Base-by-base conservation (phyloP, 2,113 vertebrate species). In the Coturnix japonica region DNA sequence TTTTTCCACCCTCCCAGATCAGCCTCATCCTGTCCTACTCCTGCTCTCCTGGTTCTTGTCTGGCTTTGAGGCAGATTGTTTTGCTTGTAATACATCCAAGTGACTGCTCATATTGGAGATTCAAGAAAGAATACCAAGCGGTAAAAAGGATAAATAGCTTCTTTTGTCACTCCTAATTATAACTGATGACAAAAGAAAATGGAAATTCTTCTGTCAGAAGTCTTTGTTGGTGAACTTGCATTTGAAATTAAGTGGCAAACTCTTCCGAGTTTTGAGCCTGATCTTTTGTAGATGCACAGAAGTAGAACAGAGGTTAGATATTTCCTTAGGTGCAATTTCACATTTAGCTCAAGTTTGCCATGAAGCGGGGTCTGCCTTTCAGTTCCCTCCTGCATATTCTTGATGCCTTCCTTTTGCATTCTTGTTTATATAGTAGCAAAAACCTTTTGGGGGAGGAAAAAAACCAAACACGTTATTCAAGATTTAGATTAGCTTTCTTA, bases 31-130 rank as follows among this genome's bases (percentile, higher is more conserved):
- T 76, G 65, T 93, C 74, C 22, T 81, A 3, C 33, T 86, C 53
- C 28, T 78, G 66, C 54, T 82, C 33, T 92, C 74, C 67, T 94
- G 81, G 33, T 81, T 93, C 72, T 94, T 89, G 39, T 80, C 78
- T 94, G 41, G 13, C 73, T 87, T 92, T 91, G 77, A 91, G 89
- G 67, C 92, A 96, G 92, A 96, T 91, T 95, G 85, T 96, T 96
- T 89, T 91, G 81, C 60, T 96, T 95, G 91, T 95, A 76, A 61
- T 37, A 86, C 43, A 87, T 96, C 94, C 91, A 91, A 95, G 60
- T 85, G 89, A 79, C 78, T 94, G 89, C 87, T 95, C 86, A 80
- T 76, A 18, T 51, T 80, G 74, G 73, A 64, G 81, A 69, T 82
- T 82, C 0, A 11, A 82, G 78, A 60, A 92, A 67, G 65, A 91